Conservation (phyloP, 1,140 invertebrate species). For the Notospermus geniculatus region DNA sequence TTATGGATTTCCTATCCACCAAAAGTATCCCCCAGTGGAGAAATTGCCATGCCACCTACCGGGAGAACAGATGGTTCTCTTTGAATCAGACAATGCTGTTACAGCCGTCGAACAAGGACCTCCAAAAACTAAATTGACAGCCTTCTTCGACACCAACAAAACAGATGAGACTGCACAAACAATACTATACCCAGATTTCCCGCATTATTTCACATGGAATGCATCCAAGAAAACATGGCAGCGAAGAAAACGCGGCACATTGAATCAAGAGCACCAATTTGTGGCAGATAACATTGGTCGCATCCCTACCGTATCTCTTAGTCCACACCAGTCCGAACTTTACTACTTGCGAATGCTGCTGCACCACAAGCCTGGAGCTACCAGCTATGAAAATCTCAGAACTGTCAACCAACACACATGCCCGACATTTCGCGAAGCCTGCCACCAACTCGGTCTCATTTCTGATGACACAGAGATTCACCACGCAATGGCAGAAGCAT, state of each 20-base stretch:
- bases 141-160: constrained; percentile 41
- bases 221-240: constrained; percentile 8
- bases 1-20: constrained; percentile 42
- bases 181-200: constrained; percentile 37
- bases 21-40: constrained; percentile 42
- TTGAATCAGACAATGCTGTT: constrained; percentile 36
- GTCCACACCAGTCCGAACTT: constrained; percentile 3
- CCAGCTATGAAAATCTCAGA: too few relatives aligned
- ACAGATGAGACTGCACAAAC: constrained; percentile 38
- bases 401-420: too few relatives aligned
- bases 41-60: constrained; percentile 58
- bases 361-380: not conserved
- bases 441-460: too few relatives aligned
- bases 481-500: too few relatives aligned
- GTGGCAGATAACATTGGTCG: not conserved
- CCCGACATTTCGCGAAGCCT: too few relatives aligned
- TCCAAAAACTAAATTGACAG: constrained; percentile 52
- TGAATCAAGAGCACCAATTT: not conserved
- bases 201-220: constrained; percentile 45
- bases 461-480: too few relatives aligned
- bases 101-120: constrained; percentile 26
- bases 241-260: not conserved
- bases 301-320: not conserved
- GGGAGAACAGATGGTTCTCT: constrained; percentile 55
- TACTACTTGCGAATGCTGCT: constrained; percentile 6